Conservation (phyloP, 2,113 vertebrate species). For the Aegotheles bennettii region DNA sequence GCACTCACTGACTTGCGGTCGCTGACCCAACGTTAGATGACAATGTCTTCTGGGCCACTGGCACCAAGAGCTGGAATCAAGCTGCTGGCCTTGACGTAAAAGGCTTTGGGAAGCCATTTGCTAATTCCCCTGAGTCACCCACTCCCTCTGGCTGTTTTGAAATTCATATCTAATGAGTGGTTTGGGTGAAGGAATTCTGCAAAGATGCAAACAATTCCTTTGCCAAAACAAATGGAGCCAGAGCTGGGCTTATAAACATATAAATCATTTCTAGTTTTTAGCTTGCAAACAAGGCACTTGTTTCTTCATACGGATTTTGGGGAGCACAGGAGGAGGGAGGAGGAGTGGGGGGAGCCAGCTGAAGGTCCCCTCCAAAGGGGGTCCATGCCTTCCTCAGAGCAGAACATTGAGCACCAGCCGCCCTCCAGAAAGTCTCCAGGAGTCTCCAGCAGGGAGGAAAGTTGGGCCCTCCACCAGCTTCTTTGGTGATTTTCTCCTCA, state of each 20-base stretch:
- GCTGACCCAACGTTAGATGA: neutral
- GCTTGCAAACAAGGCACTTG: conserved; percentile 48
- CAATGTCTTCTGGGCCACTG: neutral
- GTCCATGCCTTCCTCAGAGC: neutral
- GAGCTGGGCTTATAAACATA: conserved; percentile 50
- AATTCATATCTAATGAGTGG: conserved; percentile 60
- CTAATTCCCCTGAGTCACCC: conserved; percentile 49
- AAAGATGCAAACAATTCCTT: conserved; percentile 60
- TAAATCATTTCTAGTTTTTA: conserved; percentile 62
- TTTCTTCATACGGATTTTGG: neutral
- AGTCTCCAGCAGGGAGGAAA: neutral
- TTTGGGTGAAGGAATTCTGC: conserved; percentile 59
- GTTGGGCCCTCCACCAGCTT: neutral
- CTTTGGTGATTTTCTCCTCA: neutral
- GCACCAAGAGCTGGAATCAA: neutral
- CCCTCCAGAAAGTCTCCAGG: neutral
- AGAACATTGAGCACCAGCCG: neutral
- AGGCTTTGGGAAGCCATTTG: conserved; percentile 53
- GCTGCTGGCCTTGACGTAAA: conserved; percentile 27
- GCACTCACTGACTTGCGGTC: accelerated
- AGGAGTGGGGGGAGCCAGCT: neutral
- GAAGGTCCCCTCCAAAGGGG: neutral
- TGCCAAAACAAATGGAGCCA: conserved; percentile 65
- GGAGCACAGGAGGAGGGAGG: neutral
- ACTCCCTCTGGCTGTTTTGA: conserved; percentile 56